Percentiles rank a stretch among this genome's conserved stretches.
Evolutionary conservation across 2,113 vertebrate species (phyloP).

Genomic region (Apistogramma diplotaenia): DNA sequence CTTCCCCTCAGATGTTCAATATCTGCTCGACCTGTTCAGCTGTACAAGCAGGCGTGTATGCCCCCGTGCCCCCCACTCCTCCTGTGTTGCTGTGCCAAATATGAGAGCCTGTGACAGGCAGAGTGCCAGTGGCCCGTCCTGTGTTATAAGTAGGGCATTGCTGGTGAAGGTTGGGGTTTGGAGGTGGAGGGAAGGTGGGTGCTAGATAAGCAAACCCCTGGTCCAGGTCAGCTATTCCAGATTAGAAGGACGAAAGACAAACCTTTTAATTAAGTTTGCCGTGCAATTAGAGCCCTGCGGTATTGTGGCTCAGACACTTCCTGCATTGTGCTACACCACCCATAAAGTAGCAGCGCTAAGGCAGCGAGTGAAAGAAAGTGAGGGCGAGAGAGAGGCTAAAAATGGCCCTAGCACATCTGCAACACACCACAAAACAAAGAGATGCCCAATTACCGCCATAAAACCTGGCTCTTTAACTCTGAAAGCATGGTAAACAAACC

Average conservation of each 20-base stretch:
- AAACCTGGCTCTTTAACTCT: constrained; percentile 10
- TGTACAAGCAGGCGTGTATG: constrained; percentile 37
- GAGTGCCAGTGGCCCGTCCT: background rate
- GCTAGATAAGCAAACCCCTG: constrained; percentile 39
- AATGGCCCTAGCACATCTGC: constrained; percentile 70
- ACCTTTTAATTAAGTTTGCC: constrained; percentile 74
- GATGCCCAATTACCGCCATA: constrained; percentile 32
- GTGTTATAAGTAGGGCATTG: constrained; percentile 12
- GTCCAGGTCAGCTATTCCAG: constrained; percentile 63
- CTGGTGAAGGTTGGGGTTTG: background rate
- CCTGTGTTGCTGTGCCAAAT: constrained; percentile 29
- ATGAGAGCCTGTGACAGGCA: constrained; percentile 13
- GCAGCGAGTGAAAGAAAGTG: constrained; percentile 50
- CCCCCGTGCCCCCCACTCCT: constrained; percentile 8
- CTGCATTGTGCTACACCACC: constrained; percentile 72
- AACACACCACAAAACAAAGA: constrained; percentile 48
- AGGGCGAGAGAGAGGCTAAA: constrained; percentile 69
- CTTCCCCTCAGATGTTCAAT: constrained; percentile 48
- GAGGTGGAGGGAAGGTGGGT: background rate
- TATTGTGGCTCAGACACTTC: constrained; percentile 70
- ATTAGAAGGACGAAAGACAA: constrained; percentile 66
- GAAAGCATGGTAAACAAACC: constrained; percentile 4
- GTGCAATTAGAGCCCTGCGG: constrained; percentile 55
- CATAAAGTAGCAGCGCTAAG: constrained; percentile 48
- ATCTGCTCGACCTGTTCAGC: constrained; percentile 75